A percentile compares a stretch with the other conserved stretches of the same genome.
Conservation (phyloP, 2,888 invertebrate species). For the Epinotia demarniana region DNA sequence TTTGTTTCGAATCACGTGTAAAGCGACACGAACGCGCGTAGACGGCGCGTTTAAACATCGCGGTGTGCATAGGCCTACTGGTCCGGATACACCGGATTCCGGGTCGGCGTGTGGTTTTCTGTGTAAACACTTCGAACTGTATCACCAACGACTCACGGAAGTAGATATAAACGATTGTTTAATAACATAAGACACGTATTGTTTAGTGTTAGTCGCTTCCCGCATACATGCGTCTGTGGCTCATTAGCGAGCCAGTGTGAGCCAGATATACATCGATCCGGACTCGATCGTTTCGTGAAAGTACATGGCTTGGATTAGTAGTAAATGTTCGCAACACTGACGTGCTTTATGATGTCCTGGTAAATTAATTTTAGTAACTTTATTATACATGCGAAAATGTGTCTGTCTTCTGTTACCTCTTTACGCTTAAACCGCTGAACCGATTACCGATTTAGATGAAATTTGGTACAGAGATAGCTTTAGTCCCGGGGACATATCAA, state of each 20-base stretch:
- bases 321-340: neutral
- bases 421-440: too few species aligned
- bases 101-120: neutral
- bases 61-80: too few species aligned
- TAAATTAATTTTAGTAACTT: neutral
- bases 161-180: neutral
- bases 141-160: neutral
- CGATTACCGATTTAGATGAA: too few species aligned
- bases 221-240: neutral
- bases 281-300: slow-evolving; percentile 6
- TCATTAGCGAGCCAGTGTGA: slow-evolving; percentile 8
- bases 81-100: too few species aligned
- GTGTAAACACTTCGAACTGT: neutral
- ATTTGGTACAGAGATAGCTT: too few species aligned
- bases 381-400: too few species aligned
- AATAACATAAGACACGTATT: neutral
- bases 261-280: slow-evolving; percentile 13
- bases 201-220: neutral
- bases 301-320: neutral
- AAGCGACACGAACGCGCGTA: too few species aligned
- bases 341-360: neutral
- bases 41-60: too few species aligned
- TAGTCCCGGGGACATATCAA: too few species aligned
- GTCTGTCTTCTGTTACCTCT: too few species aligned
- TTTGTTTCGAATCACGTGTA: too few species aligned